Evolutionary conservation across 2,888 invertebrate species (phyloP), one percentile per base, ranked within the genome.

Genomic region (Pseudococcus viburni): DNA sequence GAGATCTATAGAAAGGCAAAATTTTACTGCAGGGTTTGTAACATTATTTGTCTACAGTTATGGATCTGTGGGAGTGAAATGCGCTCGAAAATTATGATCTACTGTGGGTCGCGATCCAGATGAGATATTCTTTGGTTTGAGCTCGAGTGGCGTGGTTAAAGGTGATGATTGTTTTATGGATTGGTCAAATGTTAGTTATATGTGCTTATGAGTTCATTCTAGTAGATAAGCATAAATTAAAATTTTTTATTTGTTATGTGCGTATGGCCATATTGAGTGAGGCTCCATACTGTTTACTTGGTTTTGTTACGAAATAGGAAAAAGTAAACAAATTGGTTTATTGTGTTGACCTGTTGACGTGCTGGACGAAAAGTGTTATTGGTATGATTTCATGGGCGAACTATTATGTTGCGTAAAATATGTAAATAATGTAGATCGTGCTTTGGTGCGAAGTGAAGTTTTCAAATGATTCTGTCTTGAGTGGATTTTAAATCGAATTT

Each of bases 21-120:
- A 77, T 77, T 77, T 77, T 77, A 77, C 77, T 77, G n/a, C 64
- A 64, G 64, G 64, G 22, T 64, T 64, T 51, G 15, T 55, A 17
- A n/a, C n/a, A 6, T n/a, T 15, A 51, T 15, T 51, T 51, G 11
- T 42, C 8, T 59, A 59, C 59, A n/a, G 6, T 9, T 59, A 6
- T n/a, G n/a, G 39, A 39, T 77, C 39, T 42, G 39, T 77, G 39
- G 77, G 77, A 39, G 77, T 39, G 33, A 39, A 39, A 77, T 77
- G 9, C 73, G 26, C 11, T 26, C 33, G 73, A 73, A 73, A 77
- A 15, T 39, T 19, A 64, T 64, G 22, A 7, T 3, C 26, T 33
- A 33, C 22, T 64, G 64, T 64, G 64, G 64, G 22, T 64, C 22
- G 64, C 11, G 19, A 5, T 22, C 1, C 3, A 64, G 22, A 9